Evolutionary conservation across 1,140 invertebrate species (phyloP), one percentile per base, ranked within the genome.

Genomic region (Drosophila baimaii): DNA sequence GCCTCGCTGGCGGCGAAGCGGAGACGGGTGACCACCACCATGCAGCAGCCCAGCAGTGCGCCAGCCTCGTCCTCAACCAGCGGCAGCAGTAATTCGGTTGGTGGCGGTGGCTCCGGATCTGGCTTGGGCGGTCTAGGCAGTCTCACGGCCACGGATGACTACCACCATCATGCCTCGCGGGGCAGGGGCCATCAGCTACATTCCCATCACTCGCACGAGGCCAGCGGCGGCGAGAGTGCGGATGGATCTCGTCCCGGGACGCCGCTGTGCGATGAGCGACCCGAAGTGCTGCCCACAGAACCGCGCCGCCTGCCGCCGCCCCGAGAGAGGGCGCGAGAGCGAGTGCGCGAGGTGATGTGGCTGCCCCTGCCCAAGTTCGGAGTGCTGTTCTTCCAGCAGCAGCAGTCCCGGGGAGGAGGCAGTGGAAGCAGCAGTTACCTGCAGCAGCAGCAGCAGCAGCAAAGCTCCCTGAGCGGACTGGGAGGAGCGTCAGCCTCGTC

Each of bases 361-460:
- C 91, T 98, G 61, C 97, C 97, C 5, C 92, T 98, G 69, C 97
- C 97, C 3, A 95, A 96, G 91, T 98, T 98, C 89, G 97, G 97
- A 12, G 94, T 95, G 54, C 95, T 96, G 90, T 94, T 95, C 85
- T 92, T 95, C 88, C 94, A 93, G 55, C 71, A 70, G 29, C 64
- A 72, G 29, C 65, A 62, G 35, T 41, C 46, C 51, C 61, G 29
- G 27, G n/a, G 61, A 35, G 33, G 29, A 27, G 39, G 44, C 51
- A 47, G 47, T 13, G 57, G 71, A 15, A 33, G 57, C 35, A 33
- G 57, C 35, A 75, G 73, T 39, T 83, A 80, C 46, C 23, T 75
- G n/a, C n/a, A 47, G 46, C 46, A 47, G 59, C 77, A 80, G 33
- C 78, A 69, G 54, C 43, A 77, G 62, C 55, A 62, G 35, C 47